Evolutionary conservation across 2,797 vertebrate species (phyloP), one percentile per base, ranked within the genome.

Genomic region (Choloepus didactylus): DNA sequence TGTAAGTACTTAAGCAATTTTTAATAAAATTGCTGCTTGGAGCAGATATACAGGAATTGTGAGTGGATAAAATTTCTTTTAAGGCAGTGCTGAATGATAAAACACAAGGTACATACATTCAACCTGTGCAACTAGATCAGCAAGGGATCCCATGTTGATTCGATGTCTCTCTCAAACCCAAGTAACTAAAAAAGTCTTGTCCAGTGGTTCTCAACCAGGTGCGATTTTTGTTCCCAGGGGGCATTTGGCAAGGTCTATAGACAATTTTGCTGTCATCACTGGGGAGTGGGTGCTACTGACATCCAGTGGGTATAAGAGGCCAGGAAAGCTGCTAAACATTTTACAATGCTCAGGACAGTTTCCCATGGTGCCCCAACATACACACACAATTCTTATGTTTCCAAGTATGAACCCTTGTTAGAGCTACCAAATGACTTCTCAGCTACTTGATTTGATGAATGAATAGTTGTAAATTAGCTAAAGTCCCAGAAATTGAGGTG

Each of bases 1-100:
- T 73, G 31, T 4, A 87, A 92, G 16, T 93, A 90, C 88, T 97
- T 89, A 92, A 87, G 51, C 75, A 75, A 92, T 25, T 66, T 90
- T 64, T 49, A 88, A 81, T 23, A 73, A 23, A 80, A 38, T 70
- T 54, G 41, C 35, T 35, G 18, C 82, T 67, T 92, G 86, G n/a
- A 27, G 79, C 25, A 85, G 21, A 79, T 49, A 51, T n/a, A 21
- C 23, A 54, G 29, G 75, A n/a, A 19, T 54, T 54, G 29, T 31
- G 29, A 31, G 51, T 79, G n/a, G 15, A 56, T 49, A 54, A 49
- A 49, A 77, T 16, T 59, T 95, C 44, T 81, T 59, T 72, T 31
- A 86, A 80, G 21, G 38, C 16, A 67, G 25, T 85, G 15, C 44
- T 49, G 4, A 64, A 44, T 46, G 41, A 83, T 56, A 93, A 89